phyloP scores from a whole-genome alignment of 2,797 vertebrate species.

The Euthynnus affinis region DNA sequence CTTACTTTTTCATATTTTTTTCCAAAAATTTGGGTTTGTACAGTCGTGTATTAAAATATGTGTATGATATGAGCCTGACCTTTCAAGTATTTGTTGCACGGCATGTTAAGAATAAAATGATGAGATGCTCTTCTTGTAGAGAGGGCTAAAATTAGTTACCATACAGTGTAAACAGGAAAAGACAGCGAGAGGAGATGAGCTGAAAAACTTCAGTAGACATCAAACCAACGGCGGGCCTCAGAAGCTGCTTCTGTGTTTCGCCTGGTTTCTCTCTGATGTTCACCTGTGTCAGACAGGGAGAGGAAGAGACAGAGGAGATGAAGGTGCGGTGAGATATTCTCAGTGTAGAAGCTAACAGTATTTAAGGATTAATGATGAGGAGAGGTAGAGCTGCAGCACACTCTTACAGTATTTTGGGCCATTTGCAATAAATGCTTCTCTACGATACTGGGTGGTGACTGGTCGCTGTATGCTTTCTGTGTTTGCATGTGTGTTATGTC shows the following conservation, averaged over 20 bases:
- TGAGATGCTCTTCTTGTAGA: conserved; percentile 4
- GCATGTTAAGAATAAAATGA: conserved; percentile 11
- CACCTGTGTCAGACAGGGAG: conserved; percentile 31
- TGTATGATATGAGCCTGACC: neutral
- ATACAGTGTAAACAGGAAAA: conserved; percentile 19
- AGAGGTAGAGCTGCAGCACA: conserved; percentile 10
- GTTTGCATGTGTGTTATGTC: too few species aligned
- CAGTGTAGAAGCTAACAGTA: conserved; percentile 27
- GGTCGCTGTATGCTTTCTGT: too few species aligned
- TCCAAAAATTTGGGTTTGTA: neutral
- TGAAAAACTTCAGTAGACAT: conserved; percentile 45
- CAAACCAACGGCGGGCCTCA: conserved; percentile 47
- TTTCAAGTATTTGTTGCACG: neutral
- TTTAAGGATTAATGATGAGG: conserved; percentile 38
- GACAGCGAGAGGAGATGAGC: conserved; percentile 28
- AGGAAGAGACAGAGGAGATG: conserved; percentile 19
- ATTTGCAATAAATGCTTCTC: conserved; percentile 35
- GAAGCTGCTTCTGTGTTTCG: conserved; percentile 48
- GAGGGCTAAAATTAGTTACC: conserved; percentile 17
- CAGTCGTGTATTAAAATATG: neutral
- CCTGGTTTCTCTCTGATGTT: conserved; percentile 53
- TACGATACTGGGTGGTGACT: neutral
- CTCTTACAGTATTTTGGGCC: conserved; percentile 3
- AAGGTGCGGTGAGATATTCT: conserved; percentile 30
- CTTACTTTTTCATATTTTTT: neutral